phyloP scores from a whole-genome alignment of 2,113 vertebrate species.

The Grus americana region DNA sequence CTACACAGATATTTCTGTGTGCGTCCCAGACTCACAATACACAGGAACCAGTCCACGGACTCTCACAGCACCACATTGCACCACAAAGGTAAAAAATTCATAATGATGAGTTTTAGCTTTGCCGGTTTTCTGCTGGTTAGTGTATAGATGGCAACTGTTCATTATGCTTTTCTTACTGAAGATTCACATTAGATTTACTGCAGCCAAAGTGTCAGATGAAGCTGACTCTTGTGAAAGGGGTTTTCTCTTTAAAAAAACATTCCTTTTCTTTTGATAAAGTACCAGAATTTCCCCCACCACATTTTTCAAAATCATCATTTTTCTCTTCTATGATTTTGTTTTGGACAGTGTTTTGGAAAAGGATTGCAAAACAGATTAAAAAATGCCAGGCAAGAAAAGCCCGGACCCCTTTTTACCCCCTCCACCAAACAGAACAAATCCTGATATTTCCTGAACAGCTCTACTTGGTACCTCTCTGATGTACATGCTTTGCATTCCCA shows the following conservation, averaged over 20 bases:
- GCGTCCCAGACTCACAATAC: background rate
- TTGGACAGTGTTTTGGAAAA: background rate
- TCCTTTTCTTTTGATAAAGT: background rate
- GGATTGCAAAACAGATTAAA: background rate
- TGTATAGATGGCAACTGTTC: background rate
- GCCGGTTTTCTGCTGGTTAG: background rate
- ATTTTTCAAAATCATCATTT: background rate
- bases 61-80: background rate
- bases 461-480: background rate
- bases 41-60: background rate
- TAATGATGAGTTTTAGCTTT: background rate
- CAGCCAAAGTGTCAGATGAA: background rate
- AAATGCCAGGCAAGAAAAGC: background rate
- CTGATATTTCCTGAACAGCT: background rate
- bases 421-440: background rate
- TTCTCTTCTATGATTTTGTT: background rate
- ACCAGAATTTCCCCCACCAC: accelerated
- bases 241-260: background rate
- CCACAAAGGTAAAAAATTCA: background rate
- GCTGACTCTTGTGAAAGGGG: background rate
- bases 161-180: background rate
- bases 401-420: accelerated
- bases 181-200: background rate
- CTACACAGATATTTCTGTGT: background rate
- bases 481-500: background rate